These are phyloP conservation scores for Aspidapion aeneum DNA, from an alignment of 2,888 invertebrate species.

Conservation along the genomic window DNA sequence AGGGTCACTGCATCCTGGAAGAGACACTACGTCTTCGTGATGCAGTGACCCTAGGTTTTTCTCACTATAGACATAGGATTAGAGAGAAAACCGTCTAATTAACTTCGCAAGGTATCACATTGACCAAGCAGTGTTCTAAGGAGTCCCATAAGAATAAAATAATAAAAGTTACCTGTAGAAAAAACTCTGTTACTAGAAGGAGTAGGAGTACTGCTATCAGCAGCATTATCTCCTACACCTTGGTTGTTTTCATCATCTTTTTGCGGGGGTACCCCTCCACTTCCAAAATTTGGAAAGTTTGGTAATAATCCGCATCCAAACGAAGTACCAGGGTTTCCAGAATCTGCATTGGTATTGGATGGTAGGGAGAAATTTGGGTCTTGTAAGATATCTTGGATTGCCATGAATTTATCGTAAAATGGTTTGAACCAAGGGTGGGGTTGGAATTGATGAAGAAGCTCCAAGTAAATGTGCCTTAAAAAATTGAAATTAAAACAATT, in stretches of 20 bases:
- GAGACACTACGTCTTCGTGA: no score
- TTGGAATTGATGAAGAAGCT: not conserved
- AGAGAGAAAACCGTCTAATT: no score
- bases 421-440: constrained; percentile 2
- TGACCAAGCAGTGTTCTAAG: no score
- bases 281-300: not conserved
- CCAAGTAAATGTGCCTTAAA: not conserved
- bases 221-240: not conserved
- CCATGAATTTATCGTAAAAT: not conserved
- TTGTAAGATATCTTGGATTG: not conserved
- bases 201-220: not conserved
- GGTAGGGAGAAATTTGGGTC: not conserved
- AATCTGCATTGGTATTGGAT: not conserved
- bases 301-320: not conserved
- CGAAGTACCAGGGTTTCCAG: not conserved
- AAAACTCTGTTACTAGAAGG: no score
- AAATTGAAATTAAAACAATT: not conserved
- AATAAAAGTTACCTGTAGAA: no score
- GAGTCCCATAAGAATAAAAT: no score
- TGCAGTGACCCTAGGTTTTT: no score
- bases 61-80: no score
- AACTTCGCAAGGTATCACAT: no score
- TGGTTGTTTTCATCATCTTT: not conserved
- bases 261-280: not conserved
- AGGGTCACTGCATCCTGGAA: no score